Evolutionary conservation across 2,113 vertebrate genomes (phyloP).

Genomic region (Chascanopsetta lugubris): DNA sequence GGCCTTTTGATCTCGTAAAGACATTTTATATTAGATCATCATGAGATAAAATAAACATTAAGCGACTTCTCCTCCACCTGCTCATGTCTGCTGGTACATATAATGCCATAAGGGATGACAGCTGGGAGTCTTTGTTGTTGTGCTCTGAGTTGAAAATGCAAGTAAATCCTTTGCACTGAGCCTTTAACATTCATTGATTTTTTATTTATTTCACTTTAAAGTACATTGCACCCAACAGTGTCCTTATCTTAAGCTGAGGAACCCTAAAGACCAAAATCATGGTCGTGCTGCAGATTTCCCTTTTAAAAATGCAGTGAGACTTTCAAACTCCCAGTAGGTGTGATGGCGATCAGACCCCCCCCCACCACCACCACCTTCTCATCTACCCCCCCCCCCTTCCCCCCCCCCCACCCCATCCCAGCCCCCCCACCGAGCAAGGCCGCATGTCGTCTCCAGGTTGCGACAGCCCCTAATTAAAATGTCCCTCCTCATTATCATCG

Average conservation of each 20-base stretch:
- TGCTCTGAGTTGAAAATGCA: too few relatives aligned
- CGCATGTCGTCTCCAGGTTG: slow-evolving; percentile 71
- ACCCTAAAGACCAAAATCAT: background rate
- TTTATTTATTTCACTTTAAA: background rate
- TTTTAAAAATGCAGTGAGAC: slow-evolving; percentile 55
- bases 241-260: background rate
- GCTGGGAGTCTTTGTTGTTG: too few relatives aligned
- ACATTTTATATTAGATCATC: too few relatives aligned
- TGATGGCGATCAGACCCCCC: slow-evolving; percentile 59
- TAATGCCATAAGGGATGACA: too few relatives aligned
- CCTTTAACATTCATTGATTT: background rate
- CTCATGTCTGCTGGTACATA: too few relatives aligned
- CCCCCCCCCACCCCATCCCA: too few relatives aligned
- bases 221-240: background rate
- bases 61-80: too few relatives aligned
- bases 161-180: too few relatives aligned
- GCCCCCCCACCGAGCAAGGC: slow-evolving; percentile 41
- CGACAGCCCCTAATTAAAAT: slow-evolving; percentile 80
- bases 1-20: too few relatives aligned
- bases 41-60: too few relatives aligned
- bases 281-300: slow-evolving; percentile 29
- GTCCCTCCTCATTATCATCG: slow-evolving; percentile 81
- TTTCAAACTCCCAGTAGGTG: slow-evolving; percentile 59
- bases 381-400: too few relatives aligned
- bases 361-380: too few relatives aligned